phyloP scores from a whole-genome alignment of 2,888 invertebrate species.

The Lypha dubia region DNA sequence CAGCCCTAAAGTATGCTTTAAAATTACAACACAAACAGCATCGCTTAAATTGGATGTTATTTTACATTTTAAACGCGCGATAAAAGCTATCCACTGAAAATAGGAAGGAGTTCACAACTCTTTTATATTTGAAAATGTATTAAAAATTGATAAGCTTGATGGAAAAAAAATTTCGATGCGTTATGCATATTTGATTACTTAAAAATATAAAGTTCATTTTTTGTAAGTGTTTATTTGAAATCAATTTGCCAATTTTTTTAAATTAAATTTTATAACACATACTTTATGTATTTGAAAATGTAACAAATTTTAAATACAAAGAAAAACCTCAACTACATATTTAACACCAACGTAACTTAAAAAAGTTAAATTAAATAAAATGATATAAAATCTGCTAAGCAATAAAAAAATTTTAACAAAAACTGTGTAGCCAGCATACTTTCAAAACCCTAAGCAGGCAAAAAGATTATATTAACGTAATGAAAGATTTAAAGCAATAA shows the following conservation, averaged over 20 bases:
- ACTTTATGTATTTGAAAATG: not conserved
- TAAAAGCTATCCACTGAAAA: too few species aligned
- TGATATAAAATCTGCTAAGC: constrained; percentile 4
- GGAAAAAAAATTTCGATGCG: too few species aligned
- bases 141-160: too few species aligned
- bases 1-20: too few species aligned
- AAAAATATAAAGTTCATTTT: too few species aligned
- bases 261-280: not conserved
- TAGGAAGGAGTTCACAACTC: too few species aligned
- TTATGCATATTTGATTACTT: too few species aligned
- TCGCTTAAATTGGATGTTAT: too few species aligned
- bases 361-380: constrained; percentile 19
- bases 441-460: not conserved
- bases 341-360: constrained; percentile 7
- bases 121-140: too few species aligned
- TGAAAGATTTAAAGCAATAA: not conserved
- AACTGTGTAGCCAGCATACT: not conserved
- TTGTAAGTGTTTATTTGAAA: constrained; percentile 16
- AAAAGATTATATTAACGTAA: constrained; percentile 39
- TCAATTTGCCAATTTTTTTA: constrained; percentile 26
- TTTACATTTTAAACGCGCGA: too few species aligned
- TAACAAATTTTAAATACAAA: not conserved
- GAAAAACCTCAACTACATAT: not conserved
- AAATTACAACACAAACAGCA: too few species aligned
- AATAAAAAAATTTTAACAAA: constrained; percentile 19